Evolutionary conservation across 2,888 invertebrate species (phyloP), one percentile per base, ranked within the genome.

Genomic region (Lasioglossum lativentre): DNA sequence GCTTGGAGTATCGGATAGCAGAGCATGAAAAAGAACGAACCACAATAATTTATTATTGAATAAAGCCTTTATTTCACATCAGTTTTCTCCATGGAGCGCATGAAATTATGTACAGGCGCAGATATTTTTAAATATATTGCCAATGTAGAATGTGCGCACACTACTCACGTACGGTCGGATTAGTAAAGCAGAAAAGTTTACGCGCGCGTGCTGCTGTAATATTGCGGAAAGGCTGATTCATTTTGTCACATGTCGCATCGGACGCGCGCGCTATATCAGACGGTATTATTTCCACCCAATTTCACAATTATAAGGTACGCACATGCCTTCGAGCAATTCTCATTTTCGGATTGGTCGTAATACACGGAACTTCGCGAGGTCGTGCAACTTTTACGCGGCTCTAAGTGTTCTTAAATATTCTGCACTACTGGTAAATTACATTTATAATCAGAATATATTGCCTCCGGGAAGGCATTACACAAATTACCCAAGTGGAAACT

Each of bases 241-340:
- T 63, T 72, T 27, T 12, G 30, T 45, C 78, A 27, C 23, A 72
- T 47, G 40, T 71, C 47, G 40, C 42, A 34, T 42, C 52, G 79
- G 34, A 52, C 42, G 47, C 34, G 34, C 73, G 38, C 66, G 38
- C 72, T 73, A 42, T 52, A 72, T 82, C 81, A 79, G 72, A 81
- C 71, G 47, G 40, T 70, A 70, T 70, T 45, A 66, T 80, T 52
- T 27, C 42, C 47, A 16, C 45, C 71, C 59, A 40, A 73, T 77
- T 52, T 27, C 45, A 71, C 59, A 59, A 74, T 78, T 70, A 74
- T 82, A 71, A 59, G 74, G 71, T 66, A 75, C 56, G 34, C 66
- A 59, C 59, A 59, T 77, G 73, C 56, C 77, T 76, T 68, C 34
- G 52, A 78, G 72, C 72, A 59, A 66, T 38, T 63, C 75, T 52